These are phyloP conservation scores for Palythoa caribaeorum DNA, from an alignment of 92 coral and sea anemone genomes.

Conservation along the genomic window DNA sequence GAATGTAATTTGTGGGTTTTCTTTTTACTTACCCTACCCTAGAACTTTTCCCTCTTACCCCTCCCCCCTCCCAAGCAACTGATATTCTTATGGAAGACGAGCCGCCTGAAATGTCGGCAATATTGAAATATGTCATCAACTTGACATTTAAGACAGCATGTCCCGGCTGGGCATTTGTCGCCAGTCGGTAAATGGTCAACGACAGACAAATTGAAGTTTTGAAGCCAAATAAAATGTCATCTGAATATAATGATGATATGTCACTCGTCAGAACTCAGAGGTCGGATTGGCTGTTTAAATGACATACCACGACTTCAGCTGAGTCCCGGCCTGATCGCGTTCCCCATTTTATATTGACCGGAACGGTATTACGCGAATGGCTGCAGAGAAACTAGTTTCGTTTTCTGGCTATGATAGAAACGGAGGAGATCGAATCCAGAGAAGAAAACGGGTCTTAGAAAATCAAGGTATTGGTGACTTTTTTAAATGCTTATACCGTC, in stretches of 20 bases:
- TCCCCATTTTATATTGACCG: constrained; percentile 34
- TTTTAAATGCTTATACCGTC: neutral
- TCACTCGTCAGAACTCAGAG: constrained; percentile 16
- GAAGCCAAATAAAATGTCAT: constrained; percentile 39
- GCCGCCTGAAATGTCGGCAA: too few species aligned
- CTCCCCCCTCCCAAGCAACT: too few species aligned
- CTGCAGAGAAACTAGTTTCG: neutral
- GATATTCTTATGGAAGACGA: too few species aligned
- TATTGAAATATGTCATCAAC: neutral
- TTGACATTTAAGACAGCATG: neutral
- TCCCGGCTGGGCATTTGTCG: neutral
- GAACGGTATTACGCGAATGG: constrained; percentile 18
- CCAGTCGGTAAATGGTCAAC: neutral
- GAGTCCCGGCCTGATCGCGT: constrained; percentile 5
- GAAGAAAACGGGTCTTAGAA: constrained; percentile 31
- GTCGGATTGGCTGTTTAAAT: constrained; percentile 40
- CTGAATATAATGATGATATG: constrained; percentile 2
- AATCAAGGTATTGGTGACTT: constrained; percentile 29
- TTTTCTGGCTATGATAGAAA: constrained; percentile 6
- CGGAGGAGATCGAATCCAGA: constrained; percentile 13
- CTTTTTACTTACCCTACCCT: too few species aligned
- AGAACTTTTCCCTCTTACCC: too few species aligned
- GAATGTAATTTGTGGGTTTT: too few species aligned
- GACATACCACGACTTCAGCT: constrained; percentile 34
- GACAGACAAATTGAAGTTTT: constrained; percentile 19